A percentile compares a stretch with the other conserved stretches of the same genome.
phyloP scores from a whole-genome alignment of 2,113 vertebrate species.

The Rhinogobius similis region DNA sequence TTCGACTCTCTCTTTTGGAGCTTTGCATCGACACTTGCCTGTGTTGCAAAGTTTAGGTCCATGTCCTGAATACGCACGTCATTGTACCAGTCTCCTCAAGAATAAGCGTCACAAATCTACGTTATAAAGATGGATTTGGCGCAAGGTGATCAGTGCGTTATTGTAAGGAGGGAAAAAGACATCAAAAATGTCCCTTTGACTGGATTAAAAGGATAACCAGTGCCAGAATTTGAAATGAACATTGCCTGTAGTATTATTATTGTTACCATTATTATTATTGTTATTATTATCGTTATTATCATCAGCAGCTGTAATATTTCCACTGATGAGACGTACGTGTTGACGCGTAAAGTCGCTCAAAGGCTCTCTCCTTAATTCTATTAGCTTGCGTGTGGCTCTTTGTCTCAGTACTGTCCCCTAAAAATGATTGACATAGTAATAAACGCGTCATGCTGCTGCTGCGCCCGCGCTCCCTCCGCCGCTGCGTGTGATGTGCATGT shows the following conservation, averaged over 20 bases:
- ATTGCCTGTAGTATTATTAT: not conserved
- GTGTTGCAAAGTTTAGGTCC: constrained; percentile 5
- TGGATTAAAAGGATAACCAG: no score
- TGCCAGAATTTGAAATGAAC: no score
- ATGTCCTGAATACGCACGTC: constrained; percentile 46
- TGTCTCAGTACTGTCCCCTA: constrained; percentile 70
- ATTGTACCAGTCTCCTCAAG: constrained; percentile 82
- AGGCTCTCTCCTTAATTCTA: constrained; percentile 59
- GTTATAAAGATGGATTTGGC: constrained; percentile 95
- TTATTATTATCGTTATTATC: constrained; percentile 14
- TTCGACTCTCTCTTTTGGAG: constrained; percentile 26
- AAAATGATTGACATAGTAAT: constrained; percentile 78
- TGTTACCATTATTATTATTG: not conserved
- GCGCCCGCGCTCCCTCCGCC: constrained; percentile 3
- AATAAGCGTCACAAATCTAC: constrained; percentile 88
- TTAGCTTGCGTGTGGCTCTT: constrained; percentile 63
- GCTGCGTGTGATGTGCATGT: constrained; percentile 48
- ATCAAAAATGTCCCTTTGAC: no score
- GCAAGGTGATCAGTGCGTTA: constrained; percentile 63
- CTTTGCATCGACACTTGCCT: constrained; percentile 55
- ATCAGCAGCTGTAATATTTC: no score
- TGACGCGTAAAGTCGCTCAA: constrained; percentile 49
- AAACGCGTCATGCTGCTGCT: constrained; percentile 70
- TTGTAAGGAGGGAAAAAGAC: no score
- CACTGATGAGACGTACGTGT: constrained; percentile 26